Percentiles rank a stretch among this genome's conserved stretches.
phyloP scores from a whole-genome alignment of 1,140 invertebrate genomes.

The Tetraneura akinire region DNA sequence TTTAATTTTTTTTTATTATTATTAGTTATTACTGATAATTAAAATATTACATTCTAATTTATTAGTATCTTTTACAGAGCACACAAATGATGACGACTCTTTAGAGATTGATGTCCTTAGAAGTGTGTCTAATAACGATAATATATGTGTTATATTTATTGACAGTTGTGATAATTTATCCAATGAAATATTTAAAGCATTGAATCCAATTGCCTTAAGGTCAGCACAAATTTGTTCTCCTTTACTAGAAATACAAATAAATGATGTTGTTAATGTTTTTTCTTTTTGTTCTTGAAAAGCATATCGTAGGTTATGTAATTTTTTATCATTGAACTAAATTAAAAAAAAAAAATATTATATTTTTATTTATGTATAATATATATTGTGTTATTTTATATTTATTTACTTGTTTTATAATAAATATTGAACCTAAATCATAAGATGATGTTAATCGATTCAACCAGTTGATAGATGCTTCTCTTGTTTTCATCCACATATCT shows the following conservation, averaged over 20 bases:
- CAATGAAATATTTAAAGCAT: constrained; percentile 23
- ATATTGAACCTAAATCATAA: neutral
- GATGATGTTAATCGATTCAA: neutral
- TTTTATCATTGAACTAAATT: neutral
- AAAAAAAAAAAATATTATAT: neutral
- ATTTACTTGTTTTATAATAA: constrained; percentile 11
- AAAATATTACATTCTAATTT: constrained; percentile 5
- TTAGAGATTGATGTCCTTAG: neutral
- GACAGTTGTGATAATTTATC: neutral
- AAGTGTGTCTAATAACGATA: neutral
- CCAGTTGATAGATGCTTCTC: neutral
- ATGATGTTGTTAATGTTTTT: neutral
- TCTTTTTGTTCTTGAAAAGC: neutral
- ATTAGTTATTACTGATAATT: no score
- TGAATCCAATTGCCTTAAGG: neutral
- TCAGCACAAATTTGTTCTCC: neutral
- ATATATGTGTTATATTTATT: neutral
- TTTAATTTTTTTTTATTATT: no score
- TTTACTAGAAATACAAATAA: constrained; percentile 23
- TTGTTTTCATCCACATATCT: neutral
- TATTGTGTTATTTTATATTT: neutral
- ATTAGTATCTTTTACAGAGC: neutral
- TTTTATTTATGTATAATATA: no score
- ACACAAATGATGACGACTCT: neutral
- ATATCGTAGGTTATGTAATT: constrained; percentile 22